Percentiles rank a stretch among this genome's conserved stretches.
These are phyloP conservation scores for Brachypteracias leptosomus DNA, from an alignment of 2,113 vertebrate species.

Conservation along the genomic window DNA sequence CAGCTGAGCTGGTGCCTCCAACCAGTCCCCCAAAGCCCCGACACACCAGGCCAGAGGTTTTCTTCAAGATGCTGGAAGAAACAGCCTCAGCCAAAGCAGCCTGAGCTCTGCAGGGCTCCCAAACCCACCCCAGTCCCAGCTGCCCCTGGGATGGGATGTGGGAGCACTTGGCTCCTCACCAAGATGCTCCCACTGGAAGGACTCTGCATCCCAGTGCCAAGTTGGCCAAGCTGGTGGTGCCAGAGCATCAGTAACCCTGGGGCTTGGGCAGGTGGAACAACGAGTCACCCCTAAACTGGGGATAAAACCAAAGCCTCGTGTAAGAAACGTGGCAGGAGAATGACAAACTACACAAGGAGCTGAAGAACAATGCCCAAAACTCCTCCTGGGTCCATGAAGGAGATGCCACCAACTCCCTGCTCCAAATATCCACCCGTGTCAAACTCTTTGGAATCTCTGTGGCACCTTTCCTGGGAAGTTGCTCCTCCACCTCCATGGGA, in stretches of 20 bases:
- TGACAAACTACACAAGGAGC: accelerated
- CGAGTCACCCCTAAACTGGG: too few relatives aligned
- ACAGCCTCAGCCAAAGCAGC: not conserved
- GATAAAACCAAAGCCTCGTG: too few relatives aligned
- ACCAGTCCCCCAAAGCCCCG: not conserved
- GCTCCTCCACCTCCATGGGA: not conserved
- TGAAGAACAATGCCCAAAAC: accelerated
- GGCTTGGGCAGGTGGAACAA: not conserved
- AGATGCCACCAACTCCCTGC: not conserved
- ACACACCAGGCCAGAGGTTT: not conserved
- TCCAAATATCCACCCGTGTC: accelerated
- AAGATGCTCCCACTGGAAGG: not conserved
- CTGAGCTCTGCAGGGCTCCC: too few relatives aligned
- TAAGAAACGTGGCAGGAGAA: not conserved
- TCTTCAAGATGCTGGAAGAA: not conserved
- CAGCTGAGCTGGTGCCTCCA: not conserved
- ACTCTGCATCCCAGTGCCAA: not conserved
- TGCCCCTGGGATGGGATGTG: too few relatives aligned
- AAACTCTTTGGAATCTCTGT: too few relatives aligned
- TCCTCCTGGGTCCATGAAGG: not conserved
- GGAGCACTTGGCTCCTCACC: too few relatives aligned
- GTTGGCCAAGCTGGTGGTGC: not conserved
- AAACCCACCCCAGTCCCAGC: too few relatives aligned
- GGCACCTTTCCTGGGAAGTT: not conserved
- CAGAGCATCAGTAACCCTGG: not conserved